Evolutionary conservation across 2,888 invertebrate genomes (phyloP).

Genomic region (Agrenia bidenticulata): DNA sequence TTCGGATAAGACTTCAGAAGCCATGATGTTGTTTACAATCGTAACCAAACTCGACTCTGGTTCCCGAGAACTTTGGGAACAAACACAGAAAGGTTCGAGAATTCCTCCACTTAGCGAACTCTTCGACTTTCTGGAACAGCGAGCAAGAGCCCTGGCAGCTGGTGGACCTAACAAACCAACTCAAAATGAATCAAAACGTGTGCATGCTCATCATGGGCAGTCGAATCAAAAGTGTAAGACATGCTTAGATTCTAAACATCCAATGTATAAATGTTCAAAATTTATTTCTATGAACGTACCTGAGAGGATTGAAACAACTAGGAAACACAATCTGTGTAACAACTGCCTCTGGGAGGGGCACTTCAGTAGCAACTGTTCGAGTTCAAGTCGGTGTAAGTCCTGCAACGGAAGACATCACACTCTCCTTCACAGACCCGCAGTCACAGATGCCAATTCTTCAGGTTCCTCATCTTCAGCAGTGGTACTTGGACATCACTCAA

Average conservation of each 20-base stretch:
- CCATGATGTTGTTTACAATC: slow-evolving; percentile 20
- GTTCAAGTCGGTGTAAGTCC: background rate
- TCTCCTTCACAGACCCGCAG: background rate
- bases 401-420: slow-evolving; percentile 2
- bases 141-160: slow-evolving; percentile 17
- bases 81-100: slow-evolving; percentile 4
- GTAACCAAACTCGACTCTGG: slow-evolving; percentile 17
- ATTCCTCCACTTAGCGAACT: slow-evolving; percentile 7
- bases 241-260: background rate
- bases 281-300: background rate
- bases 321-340: background rate
- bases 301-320: background rate
- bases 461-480: too few species aligned
- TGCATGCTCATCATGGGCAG: slow-evolving; percentile 4
- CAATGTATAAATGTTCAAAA: background rate
- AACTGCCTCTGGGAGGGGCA: background rate
- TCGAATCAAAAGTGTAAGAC: background rate
- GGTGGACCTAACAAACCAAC: background rate
- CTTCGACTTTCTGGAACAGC: slow-evolving; percentile 18
- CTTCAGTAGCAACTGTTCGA: background rate
- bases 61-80: slow-evolving; percentile 31
- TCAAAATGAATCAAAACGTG: background rate
- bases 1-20: slow-evolving; percentile 6
- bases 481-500: background rate
- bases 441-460: too few species aligned